Evolutionary conservation across 2,113 vertebrate species (phyloP), one percentile per base, ranked within the genome.

Genomic region (Cinclus cinclus): DNA sequence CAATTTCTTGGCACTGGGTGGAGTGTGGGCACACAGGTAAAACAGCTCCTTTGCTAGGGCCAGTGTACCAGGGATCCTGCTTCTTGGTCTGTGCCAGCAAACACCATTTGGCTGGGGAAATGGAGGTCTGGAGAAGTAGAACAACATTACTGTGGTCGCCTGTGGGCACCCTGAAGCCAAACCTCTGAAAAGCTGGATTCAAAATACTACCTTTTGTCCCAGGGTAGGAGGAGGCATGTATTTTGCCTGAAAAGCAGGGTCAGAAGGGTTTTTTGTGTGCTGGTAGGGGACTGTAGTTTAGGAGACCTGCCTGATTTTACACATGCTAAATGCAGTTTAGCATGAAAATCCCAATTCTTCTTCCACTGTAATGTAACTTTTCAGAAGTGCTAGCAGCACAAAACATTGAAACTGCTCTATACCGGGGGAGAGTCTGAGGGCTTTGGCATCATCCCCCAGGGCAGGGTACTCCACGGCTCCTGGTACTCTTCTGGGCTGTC

Each of bases 1-100:
- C 0, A 2, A 13, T 65, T 30, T 49, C 35, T 24, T 33, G 27
- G 20, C 2, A 3, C n/a, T 5, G 31, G 5, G 39, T 9, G 8
- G n/a, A 21, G 42, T 1, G 8, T 19, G 76, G 49, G 17, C 1
- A 4, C 5, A 3, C 13, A 31, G 64, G 37, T 35, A 13, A 49
- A 65, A 19, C 2, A 1, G 10, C 63, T 73, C 39, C 79, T 56
- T 55, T 19, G 18, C 76, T 41, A 3, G 0, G 44, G 15, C 12
- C 31, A 17, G 41, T 0, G 3, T 35, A 6, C 31, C 1, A 3
- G 30, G 42, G 39, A 52, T 28, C 41, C 73, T 46, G 55, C 3
- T 0, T 8, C 44, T 30, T 19, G 41, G 4, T 52, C 55, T 52
- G 6, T 73, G 17, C 35, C 30, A 64, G 37, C 63, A 62, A 62